Percentiles rank a stretch among this genome's conserved stretches.
phyloP scores from a whole-genome alignment of 1,140 invertebrate species.

The Berghia stephanieae region DNA sequence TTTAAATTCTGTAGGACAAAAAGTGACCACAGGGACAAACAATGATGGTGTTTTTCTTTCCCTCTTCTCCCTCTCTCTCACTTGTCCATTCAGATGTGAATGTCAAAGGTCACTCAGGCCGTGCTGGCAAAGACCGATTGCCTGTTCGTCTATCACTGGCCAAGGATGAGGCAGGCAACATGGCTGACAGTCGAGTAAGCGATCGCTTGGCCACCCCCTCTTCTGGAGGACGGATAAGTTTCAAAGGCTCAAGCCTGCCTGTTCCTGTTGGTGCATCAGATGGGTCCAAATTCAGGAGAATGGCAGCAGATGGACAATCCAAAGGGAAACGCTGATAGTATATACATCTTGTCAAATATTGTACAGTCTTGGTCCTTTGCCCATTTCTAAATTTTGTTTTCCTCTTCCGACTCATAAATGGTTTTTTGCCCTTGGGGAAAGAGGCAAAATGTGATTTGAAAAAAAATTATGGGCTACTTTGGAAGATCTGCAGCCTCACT shows the following conservation, averaged over 20 bases:
- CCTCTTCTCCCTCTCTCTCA: constrained; percentile 39
- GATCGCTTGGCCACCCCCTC: constrained; percentile 61
- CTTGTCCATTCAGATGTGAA: constrained; percentile 51
- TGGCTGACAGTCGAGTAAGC: constrained; percentile 55
- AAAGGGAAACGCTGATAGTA: constrained; percentile 30
- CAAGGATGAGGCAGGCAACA: constrained; percentile 40
- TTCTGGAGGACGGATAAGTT: constrained; percentile 59
- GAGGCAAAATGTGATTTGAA: no score
- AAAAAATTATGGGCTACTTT: no score
- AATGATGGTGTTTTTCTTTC: constrained; percentile 33
- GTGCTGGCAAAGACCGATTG: constrained; percentile 51
- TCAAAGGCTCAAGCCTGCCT: constrained; percentile 58
- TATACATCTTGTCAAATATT: neutral
- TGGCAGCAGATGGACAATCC: constrained; percentile 47
- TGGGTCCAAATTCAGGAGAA: constrained; percentile 54
- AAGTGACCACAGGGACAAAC: no score
- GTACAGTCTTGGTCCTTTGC: neutral
- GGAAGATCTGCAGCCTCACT: no score
- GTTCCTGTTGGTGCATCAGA: constrained; percentile 56
- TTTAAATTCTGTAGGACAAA: no score
- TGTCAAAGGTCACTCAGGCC: constrained; percentile 49
- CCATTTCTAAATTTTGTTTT: neutral
- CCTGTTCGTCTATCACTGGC: constrained; percentile 56
- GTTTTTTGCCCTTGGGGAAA: neutral
- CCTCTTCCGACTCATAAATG: neutral